A percentile compares a stretch with the other conserved stretches of the same genome.
These are phyloP conservation scores for Hyles lineata DNA, from an alignment of 2,888 invertebrate genomes.

Conservation along the genomic window DNA sequence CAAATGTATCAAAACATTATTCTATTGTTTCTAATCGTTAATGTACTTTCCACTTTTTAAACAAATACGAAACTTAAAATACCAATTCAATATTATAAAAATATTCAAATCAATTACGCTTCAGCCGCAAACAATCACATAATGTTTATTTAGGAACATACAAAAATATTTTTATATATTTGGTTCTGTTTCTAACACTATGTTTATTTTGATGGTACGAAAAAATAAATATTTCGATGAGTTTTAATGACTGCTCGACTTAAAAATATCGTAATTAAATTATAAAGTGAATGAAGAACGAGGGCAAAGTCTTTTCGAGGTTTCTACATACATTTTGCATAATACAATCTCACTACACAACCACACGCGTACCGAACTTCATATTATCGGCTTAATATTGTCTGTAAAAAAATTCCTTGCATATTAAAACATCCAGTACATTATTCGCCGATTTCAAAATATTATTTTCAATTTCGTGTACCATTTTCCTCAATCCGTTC, in stretches of 20 bases:
- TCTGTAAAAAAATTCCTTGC: background rate
- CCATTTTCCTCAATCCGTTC: background rate
- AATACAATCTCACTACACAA: background rate
- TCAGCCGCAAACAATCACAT: conserved; percentile 50
- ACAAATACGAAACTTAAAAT: conserved; percentile 33
- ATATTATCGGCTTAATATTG: conserved; percentile 8
- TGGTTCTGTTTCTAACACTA: conserved; percentile 62
- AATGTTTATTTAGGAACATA: conserved; percentile 69
- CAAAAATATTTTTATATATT: conserved; percentile 69
- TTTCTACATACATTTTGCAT: conserved; percentile 8
- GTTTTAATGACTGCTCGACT: conserved; percentile 24
- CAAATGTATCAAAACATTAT: background rate
- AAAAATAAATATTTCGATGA: conserved; percentile 10
- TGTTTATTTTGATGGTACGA: conserved; percentile 38
- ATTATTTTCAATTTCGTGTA: too few species aligned
- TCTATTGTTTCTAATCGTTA: conserved; percentile 3
- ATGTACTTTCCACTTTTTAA: conserved; percentile 5
- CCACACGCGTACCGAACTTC: background rate
- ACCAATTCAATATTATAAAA: conserved; percentile 35
- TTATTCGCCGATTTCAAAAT: too few species aligned
- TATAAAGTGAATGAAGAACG: conserved; percentile 8
- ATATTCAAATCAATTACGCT: conserved; percentile 42
- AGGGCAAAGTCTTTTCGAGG: conserved; percentile 16
- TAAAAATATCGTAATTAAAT: conserved; percentile 9
- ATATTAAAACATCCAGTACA: too few species aligned